phyloP scores from a whole-genome alignment of 2,888 invertebrate species.

The Apamea epomidion region DNA sequence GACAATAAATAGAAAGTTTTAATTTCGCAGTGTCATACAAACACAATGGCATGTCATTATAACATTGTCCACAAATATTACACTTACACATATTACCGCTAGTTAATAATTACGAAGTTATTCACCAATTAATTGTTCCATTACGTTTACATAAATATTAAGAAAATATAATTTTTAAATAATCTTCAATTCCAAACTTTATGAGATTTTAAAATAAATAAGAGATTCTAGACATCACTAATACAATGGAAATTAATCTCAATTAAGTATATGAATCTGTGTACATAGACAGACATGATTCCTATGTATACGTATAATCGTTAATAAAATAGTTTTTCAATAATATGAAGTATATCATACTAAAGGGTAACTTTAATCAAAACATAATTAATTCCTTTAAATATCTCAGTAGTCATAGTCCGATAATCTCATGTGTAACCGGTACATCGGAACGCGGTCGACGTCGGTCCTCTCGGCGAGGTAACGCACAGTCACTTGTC shows the following conservation, averaged over 20 bases:
- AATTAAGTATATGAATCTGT: slow-evolving; percentile 56
- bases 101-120: slow-evolving; percentile 68
- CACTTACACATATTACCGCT: slow-evolving; percentile 66
- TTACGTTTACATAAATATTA: slow-evolving; percentile 81
- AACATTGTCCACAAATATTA: slow-evolving; percentile 60
- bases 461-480: slow-evolving; percentile 36
- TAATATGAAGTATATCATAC: slow-evolving; percentile 70
- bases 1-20: slow-evolving; percentile 56
- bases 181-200: slow-evolving; percentile 84
- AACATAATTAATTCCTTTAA: slow-evolving; percentile 79
- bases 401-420: slow-evolving; percentile 80
- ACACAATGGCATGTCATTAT: slow-evolving; percentile 35
- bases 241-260: slow-evolving; percentile 58
- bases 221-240: slow-evolving; percentile 68
- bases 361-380: slow-evolving; percentile 81
- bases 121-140: slow-evolving; percentile 71
- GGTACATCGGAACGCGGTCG: slow-evolving; percentile 21
- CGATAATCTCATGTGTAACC: slow-evolving; percentile 63
- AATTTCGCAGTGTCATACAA: slow-evolving; percentile 36
- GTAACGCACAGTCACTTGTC: slow-evolving; percentile 70
- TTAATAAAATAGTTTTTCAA: slow-evolving; percentile 82
- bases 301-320: slow-evolving; percentile 72
- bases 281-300: slow-evolving; percentile 56
- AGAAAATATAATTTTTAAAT: slow-evolving; percentile 85
- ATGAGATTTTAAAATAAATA: slow-evolving; percentile 70